Conservation (phyloP, 2,888 invertebrate genomes). For the Drymonia ruficornis region DNA sequence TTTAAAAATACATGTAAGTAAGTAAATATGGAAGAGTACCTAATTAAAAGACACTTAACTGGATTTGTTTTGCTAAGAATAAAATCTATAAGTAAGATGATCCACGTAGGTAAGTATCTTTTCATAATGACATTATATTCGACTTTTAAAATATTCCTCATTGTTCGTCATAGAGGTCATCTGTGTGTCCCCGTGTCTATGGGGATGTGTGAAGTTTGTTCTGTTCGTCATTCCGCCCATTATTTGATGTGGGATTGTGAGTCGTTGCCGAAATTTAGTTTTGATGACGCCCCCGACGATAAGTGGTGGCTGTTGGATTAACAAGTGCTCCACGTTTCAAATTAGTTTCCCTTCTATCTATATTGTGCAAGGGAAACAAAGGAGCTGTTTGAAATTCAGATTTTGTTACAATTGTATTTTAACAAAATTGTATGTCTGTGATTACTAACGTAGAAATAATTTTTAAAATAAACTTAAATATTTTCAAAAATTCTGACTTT, state of each 20-base stretch:
- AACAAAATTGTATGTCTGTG: background rate
- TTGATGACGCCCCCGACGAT: slow-evolving; percentile 64
- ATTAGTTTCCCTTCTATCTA: slow-evolving; percentile 41
- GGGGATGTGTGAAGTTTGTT: slow-evolving; percentile 68
- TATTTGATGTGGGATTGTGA: slow-evolving; percentile 79
- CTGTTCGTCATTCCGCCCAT: slow-evolving; percentile 69
- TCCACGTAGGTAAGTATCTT: too few relatives aligned
- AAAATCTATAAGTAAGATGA: too few relatives aligned
- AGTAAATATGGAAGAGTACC: too few relatives aligned
- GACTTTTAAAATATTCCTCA: background rate
- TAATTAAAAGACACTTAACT: too few relatives aligned
- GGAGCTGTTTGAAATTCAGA: slow-evolving; percentile 3
- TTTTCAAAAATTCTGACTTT: too few relatives aligned
- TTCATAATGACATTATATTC: too few relatives aligned
- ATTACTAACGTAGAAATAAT: too few relatives aligned
- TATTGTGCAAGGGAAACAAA: slow-evolving; percentile 9
- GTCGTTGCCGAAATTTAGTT: slow-evolving; percentile 71
- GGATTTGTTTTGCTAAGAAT: too few relatives aligned
- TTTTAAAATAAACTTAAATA: too few relatives aligned
- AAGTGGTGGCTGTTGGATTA: slow-evolving; percentile 54
- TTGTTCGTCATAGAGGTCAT: slow-evolving; percentile 9
- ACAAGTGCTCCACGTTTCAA: slow-evolving; percentile 39
- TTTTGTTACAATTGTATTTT: slow-evolving; percentile 3
- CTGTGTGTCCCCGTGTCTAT: slow-evolving; percentile 46
- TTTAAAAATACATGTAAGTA: too few relatives aligned